phyloP scores from a whole-genome alignment of 2,888 invertebrate genomes.

The Noctua pronuba region DNA sequence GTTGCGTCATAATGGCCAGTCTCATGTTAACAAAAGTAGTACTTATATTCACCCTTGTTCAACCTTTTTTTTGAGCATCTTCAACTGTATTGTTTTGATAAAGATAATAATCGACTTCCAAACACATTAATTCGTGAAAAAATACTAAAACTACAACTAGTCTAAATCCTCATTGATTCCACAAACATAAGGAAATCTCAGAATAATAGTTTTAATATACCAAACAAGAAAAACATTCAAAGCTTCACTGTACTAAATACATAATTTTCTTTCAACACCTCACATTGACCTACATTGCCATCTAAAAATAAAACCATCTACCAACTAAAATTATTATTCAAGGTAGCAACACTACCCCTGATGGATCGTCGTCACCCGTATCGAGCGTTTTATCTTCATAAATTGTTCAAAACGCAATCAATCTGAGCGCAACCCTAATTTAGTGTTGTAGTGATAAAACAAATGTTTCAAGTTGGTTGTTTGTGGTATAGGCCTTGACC shows the following conservation, averaged over 20 bases:
- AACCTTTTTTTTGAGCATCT: background rate
- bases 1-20: too few species aligned
- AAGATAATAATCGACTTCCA: background rate
- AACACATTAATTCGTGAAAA: background rate
- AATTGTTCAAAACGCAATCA: slow-evolving; percentile 68
- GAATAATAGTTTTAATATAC: background rate
- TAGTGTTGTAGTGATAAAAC: slow-evolving; percentile 62
- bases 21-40: too few species aligned
- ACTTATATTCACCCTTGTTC: too few species aligned
- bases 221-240: background rate
- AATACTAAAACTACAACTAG: background rate
- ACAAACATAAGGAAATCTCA: too few species aligned
- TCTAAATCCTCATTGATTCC: too few species aligned
- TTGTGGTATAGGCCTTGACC: slow-evolving; percentile 29
- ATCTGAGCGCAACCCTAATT: slow-evolving; percentile 63
- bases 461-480: slow-evolving; percentile 50
- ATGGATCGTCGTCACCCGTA: slow-evolving; percentile 56
- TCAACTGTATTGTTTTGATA: background rate
- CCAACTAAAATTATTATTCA: slow-evolving; percentile 57
- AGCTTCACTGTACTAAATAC: background rate
- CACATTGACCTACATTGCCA: slow-evolving; percentile 29
- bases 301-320: slow-evolving; percentile 34
- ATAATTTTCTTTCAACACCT: background rate
- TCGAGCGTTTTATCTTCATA: slow-evolving; percentile 68
- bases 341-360: slow-evolving; percentile 48